Evolutionary conservation across 2,888 invertebrate genomes (phyloP), one percentile per base, ranked within the genome.

Genomic region (Harmothoe impar): DNA sequence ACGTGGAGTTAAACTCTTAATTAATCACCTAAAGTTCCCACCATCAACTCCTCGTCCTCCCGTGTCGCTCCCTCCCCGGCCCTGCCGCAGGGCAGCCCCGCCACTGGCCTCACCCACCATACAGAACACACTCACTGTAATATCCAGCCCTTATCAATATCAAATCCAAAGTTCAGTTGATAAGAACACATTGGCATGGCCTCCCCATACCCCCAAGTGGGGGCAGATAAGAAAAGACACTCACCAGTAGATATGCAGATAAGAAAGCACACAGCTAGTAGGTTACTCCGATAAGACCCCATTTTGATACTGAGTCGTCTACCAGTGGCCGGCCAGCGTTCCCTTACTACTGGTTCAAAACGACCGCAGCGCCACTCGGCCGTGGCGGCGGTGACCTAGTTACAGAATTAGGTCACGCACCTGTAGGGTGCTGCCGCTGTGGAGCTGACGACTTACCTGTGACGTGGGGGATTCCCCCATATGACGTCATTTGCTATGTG

Each of bases 191-290:
- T 10, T 43, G 43, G 10, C n/a, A n/a, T n/a, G 10, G 43, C 10
- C 43, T 43, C 43, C 43, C 43, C 10, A 43, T 10, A 43, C 43
- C 43, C 43, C 43, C 43, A 43, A 3, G 3, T 43, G 43, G 20
- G 62, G 1, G n/a, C 3, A 62, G 62, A 62, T 62, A 62, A 62
- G 62, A 62, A 62, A 43, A n/a, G 12, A 5, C 31, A 72, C 72
- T 72, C 31, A 72, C 72, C 72, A 31, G 72, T 25, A n/a, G 72
- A 72, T 25, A 72, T 72, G 31, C 72, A 72, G 72, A 72, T 72
- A 72, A 72, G 72, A 5, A 72, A 25, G 29, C 72, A 72, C 7
- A 29, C n/a, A 31, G 72, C 72, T 25, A 31, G 15, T 3, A 72
- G 29, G 72, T 72, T 72, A 31, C 3, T 72, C 72, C 72, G 72